Conservation (phyloP, 2,888 invertebrate species). For the Drosophila meridionalis region DNA sequence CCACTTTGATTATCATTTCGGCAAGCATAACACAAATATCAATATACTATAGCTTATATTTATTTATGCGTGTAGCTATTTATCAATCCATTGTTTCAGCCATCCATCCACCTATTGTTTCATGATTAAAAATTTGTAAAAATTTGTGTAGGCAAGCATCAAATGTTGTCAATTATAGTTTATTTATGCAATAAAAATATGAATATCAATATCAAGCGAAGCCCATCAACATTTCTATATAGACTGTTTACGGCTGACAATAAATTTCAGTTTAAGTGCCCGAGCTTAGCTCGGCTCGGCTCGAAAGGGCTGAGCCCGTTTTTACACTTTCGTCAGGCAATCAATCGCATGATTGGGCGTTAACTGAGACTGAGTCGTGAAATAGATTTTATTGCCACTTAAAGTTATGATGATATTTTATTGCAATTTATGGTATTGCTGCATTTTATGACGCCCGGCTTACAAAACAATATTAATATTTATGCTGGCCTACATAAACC, state of each 20-base stretch:
- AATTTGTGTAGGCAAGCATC: neutral
- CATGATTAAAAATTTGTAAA: neutral
- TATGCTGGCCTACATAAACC: constrained; percentile 71
- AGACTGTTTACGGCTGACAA: constrained; percentile 9
- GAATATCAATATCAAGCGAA: constrained; percentile 2
- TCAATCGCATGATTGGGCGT: constrained; percentile 46
- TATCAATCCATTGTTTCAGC: neutral
- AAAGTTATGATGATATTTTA: constrained; percentile 47
- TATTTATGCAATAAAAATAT: constrained; percentile 9
- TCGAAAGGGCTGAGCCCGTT: neutral
- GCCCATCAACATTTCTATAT: neutral
- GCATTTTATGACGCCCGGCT: constrained; percentile 54
- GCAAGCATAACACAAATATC: constrained; percentile 1
- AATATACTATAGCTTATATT: neutral
- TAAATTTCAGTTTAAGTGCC: constrained; percentile 9
- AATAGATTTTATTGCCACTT: constrained; percentile 51
- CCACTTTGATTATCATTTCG: neutral
- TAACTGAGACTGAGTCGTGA: constrained; percentile 36
- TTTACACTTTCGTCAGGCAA: constrained; percentile 3
- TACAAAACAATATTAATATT: constrained; percentile 69
- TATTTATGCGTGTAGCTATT: neutral
- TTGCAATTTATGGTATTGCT: constrained; percentile 44
- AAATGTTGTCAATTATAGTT: neutral
- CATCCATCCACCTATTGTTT: neutral
- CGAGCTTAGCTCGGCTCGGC: neutral